Evolutionary conservation across 2,888 invertebrate genomes (phyloP).

Genomic region (Mesorhabditis sp.): DNA sequence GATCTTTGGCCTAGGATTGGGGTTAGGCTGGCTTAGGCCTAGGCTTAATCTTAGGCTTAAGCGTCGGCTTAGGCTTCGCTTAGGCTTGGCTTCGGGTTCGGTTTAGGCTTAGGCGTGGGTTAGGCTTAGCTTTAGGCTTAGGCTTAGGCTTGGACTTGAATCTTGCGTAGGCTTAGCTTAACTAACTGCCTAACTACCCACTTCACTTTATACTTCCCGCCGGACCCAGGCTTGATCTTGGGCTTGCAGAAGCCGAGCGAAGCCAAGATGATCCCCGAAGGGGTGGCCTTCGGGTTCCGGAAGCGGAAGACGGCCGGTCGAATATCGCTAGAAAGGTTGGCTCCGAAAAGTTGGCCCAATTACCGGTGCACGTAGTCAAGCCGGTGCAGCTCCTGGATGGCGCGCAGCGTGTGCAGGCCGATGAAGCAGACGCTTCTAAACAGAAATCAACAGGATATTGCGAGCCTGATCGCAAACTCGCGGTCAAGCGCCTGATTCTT

Average conservation of each 20-base stretch:
- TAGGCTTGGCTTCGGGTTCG: neutral
- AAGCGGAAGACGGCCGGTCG: neutral
- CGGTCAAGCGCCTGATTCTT: neutral
- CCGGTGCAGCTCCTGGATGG: slow-evolving; percentile 5
- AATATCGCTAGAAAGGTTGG: neutral
- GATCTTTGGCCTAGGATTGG: too few relatives aligned
- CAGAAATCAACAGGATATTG: neutral
- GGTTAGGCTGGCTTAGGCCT: neutral
- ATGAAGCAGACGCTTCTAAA: neutral
- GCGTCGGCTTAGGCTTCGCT: neutral
- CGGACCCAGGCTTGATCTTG: neutral
- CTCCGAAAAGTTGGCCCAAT: neutral
- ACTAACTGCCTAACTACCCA: neutral
- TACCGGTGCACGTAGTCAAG: neutral
- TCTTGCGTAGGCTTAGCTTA: too few relatives aligned
- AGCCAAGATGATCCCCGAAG: neutral
- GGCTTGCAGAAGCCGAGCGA: neutral
- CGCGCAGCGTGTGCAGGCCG: neutral
- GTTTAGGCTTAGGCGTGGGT: neutral
- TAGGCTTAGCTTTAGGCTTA: neutral
- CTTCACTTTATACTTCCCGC: neutral
- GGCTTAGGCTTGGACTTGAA: neutral
- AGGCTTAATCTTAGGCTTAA: neutral
- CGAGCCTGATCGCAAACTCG: neutral
- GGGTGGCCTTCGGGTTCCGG: neutral